These are phyloP conservation scores for Phaethon lepturus DNA, from an alignment of 2,113 vertebrate species.

Conservation along the genomic window DNA sequence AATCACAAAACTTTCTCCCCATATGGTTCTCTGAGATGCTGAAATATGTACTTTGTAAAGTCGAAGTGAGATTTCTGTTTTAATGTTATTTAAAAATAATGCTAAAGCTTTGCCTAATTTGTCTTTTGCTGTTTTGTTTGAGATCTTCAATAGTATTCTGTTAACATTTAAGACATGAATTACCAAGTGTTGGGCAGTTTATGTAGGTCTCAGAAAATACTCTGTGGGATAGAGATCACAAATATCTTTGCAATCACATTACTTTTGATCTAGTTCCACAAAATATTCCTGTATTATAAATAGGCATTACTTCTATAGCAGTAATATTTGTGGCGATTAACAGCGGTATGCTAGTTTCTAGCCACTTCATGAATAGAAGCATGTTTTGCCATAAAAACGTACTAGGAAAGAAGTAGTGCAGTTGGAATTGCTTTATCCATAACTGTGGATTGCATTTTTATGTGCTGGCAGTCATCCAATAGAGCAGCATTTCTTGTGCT, in stretches of 20 bases:
- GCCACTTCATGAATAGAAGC: slow-evolving; percentile 7
- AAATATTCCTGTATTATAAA: slow-evolving; percentile 7
- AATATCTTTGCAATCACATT: neutral
- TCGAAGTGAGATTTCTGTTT: neutral
- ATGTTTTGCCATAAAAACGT: slow-evolving; percentile 3
- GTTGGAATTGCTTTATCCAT: slow-evolving; percentile 35
- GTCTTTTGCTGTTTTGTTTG: neutral
- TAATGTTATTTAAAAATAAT: neutral
- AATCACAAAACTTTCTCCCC: neutral
- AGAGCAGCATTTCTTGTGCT: slow-evolving; percentile 40
- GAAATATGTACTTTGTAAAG: neutral
- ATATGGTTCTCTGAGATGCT: neutral
- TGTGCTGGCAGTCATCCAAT: slow-evolving; percentile 30
- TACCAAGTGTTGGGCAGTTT: neutral
- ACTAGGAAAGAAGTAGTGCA: neutral
- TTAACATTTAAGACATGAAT: neutral
- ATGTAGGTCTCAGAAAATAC: neutral
- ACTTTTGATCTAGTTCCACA: neutral
- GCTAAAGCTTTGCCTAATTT: neutral
- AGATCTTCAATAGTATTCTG: neutral
- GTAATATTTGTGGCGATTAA: neutral
- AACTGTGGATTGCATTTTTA: slow-evolving; percentile 34
- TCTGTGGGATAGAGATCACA: neutral
- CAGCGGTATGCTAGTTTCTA: neutral
- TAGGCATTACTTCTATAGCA: neutral